phyloP scores from a whole-genome alignment of 2,888 invertebrate species.

The Eledone cirrhosa region DNA sequence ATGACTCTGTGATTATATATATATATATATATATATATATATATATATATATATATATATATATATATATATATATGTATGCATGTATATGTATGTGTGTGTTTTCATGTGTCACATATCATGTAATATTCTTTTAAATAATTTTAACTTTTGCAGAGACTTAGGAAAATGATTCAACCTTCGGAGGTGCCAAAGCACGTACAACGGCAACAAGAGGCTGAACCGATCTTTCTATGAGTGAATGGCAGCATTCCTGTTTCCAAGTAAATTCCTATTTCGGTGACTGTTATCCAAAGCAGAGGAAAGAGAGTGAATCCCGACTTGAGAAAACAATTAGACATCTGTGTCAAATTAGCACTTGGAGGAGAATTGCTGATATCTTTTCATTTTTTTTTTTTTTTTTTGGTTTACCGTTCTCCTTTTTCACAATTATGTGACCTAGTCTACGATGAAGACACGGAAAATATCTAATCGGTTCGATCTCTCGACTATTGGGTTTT shows the following conservation, averaged over 20 bases:
- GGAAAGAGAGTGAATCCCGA: not conserved
- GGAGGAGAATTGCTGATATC: too few species aligned
- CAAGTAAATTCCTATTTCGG: not conserved
- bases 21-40: too few species aligned
- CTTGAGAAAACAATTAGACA: not conserved
- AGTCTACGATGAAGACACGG: too few species aligned
- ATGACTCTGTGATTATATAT: too few species aligned
- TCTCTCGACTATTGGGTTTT: too few species aligned
- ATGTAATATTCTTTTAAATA: not conserved
- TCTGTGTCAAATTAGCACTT: not conserved
- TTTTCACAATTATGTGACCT: too few species aligned
- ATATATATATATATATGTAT: not conserved
- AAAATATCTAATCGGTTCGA: too few species aligned
- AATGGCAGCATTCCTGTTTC: not conserved
- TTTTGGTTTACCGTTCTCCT: too few species aligned
- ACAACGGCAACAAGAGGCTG: not conserved
- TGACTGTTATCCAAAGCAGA: not conserved
- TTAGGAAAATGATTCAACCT: slow-evolving; percentile 19
- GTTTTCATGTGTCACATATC: not conserved
- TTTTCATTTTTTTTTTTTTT: too few species aligned
- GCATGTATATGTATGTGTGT: not conserved
- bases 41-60: too few species aligned
- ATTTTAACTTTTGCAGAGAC: slow-evolving; percentile 1
- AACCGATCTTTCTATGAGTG: slow-evolving; percentile 18
- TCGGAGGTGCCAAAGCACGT: slow-evolving; percentile 20